phyloP scores from a whole-genome alignment of 2,797 vertebrate genomes.

The Mastacembelus armatus region DNA sequence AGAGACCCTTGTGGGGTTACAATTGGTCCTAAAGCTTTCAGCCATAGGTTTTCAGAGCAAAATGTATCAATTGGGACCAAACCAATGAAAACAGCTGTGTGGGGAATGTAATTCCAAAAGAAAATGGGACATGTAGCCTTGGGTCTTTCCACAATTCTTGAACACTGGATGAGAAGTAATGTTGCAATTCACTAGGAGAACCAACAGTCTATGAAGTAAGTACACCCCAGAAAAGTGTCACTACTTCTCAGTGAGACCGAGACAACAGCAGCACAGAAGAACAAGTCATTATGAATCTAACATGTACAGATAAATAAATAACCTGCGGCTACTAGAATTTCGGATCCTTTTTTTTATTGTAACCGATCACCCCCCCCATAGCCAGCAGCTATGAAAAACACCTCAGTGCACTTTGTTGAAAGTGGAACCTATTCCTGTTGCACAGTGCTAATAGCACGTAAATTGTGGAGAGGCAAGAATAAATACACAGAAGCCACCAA shows the following conservation, averaged over 20 bases:
- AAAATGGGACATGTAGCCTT: conserved; percentile 63
- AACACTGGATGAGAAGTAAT: conserved; percentile 23
- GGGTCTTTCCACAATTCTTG: conserved; percentile 44
- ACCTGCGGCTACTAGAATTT: too few species aligned
- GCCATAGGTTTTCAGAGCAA: conserved; percentile 26
- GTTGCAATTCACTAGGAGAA: conserved; percentile 28
- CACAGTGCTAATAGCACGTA: too few species aligned
- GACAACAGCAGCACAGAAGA: neutral
- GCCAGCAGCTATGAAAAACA: too few species aligned
- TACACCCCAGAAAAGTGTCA: conserved; percentile 26
- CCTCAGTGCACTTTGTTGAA: too few species aligned
- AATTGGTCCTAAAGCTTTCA: conserved; percentile 39
- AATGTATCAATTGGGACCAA: conserved; percentile 43
- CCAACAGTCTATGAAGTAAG: conserved; percentile 24
- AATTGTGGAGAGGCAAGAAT: neutral
- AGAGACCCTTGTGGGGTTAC: conserved; percentile 10
- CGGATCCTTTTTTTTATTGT: too few species aligned
- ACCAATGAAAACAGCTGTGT: conserved; percentile 53
- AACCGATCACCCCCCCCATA: too few species aligned
- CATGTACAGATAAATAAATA: conserved; percentile 24
- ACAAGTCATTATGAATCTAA: neutral
- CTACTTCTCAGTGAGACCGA: neutral
- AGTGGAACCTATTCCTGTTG: too few species aligned
- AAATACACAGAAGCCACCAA: neutral
- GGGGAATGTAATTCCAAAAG: conserved; percentile 40